phyloP scores from a whole-genome alignment of 2,888 invertebrate genomes.

The Tinea semifulvella region DNA sequence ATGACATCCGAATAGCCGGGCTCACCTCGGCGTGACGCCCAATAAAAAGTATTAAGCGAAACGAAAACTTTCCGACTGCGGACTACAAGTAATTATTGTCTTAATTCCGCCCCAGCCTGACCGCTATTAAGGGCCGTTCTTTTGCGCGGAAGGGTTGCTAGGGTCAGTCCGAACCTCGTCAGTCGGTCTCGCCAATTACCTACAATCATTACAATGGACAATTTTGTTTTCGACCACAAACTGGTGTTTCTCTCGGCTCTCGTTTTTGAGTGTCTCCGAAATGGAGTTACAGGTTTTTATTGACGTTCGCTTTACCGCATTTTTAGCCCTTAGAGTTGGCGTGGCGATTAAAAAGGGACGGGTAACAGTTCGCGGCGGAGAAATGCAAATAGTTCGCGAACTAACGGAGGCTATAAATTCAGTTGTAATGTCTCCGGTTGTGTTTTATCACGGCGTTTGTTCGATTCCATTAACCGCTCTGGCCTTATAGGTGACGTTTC shows the following conservation, averaged over 20 bases:
- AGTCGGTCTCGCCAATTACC: constrained; percentile 43
- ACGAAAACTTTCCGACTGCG: constrained; percentile 38
- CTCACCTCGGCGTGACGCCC: constrained; percentile 19
- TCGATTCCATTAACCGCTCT: constrained; percentile 20
- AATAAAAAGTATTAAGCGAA: constrained; percentile 59
- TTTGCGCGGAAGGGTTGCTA: constrained; percentile 46
- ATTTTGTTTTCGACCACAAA: constrained; percentile 49
- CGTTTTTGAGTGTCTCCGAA: constrained; percentile 19
- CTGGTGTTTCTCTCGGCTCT: constrained; percentile 24
- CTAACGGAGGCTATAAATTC: constrained; percentile 27
- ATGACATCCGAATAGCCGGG: constrained; percentile 8
- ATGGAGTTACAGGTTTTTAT: constrained; percentile 56
- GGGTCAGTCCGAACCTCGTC: constrained; percentile 33
- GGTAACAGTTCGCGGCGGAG: constrained; percentile 17
- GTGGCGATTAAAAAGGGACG: constrained; percentile 11
- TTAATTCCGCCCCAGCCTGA: constrained; percentile 55
- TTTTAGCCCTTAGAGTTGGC: constrained; percentile 41
- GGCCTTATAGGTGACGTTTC: constrained; percentile 16
- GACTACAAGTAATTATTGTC: constrained; percentile 57
- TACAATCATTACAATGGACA: constrained; percentile 61
- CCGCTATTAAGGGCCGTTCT: constrained; percentile 47
- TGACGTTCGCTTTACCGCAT: constrained; percentile 40
- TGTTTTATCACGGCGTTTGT: constrained; percentile 25
- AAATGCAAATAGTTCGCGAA: constrained; percentile 30
- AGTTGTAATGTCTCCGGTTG: constrained; percentile 28